A percentile compares a stretch with the other conserved stretches of the same genome.
Evolutionary conservation across 53 echinoderm and acorn worm species (phyloP).

Genomic region (Zoroaster sp.): DNA sequence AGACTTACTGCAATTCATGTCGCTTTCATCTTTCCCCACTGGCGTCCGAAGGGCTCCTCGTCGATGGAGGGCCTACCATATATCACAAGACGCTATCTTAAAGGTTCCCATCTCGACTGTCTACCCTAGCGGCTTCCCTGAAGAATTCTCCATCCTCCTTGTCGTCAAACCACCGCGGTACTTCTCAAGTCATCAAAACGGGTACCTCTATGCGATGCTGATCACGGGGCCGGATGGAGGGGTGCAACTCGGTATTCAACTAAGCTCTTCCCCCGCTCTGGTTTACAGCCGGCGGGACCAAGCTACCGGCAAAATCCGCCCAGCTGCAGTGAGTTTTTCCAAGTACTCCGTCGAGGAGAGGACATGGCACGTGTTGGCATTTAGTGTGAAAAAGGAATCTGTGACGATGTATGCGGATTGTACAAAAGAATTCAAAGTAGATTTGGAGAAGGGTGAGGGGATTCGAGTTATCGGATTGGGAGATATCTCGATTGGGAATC

Average conservation of each 20-base stretch:
- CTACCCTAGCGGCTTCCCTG: slow-evolving; percentile 68
- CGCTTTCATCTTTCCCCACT: slow-evolving; percentile 53
- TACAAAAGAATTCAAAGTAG: slow-evolving; percentile 9
- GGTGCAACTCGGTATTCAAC: slow-evolving; percentile 73
- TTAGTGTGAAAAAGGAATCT: slow-evolving; percentile 60
- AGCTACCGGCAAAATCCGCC: neutral
- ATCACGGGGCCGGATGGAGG: slow-evolving; percentile 64
- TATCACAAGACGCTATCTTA: slow-evolving; percentile 54
- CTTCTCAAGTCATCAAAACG: slow-evolving; percentile 43
- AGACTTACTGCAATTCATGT: slow-evolving; percentile 67
- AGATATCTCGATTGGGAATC: slow-evolving; percentile 58
- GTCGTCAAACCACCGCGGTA: slow-evolving; percentile 66
- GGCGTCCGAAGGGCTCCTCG: slow-evolving; percentile 62
- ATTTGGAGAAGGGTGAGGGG: slow-evolving; percentile 21
- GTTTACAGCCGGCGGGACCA: slow-evolving; percentile 66
- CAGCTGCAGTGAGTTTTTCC: slow-evolving; percentile 34
- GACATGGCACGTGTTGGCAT: slow-evolving; percentile 79
- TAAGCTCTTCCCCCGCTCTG: slow-evolving; percentile 63
- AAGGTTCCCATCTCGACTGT: slow-evolving; percentile 51
- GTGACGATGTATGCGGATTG: slow-evolving; percentile 81
- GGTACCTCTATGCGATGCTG: slow-evolving; percentile 72
- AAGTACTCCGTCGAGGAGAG: slow-evolving; percentile 13
- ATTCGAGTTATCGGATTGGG: slow-evolving; percentile 46
- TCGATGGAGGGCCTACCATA: slow-evolving; percentile 62
- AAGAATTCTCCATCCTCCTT: slow-evolving; percentile 82